phyloP scores from a whole-genome alignment of 1,140 invertebrate genomes.

The Palaemon carinicauda region DNA sequence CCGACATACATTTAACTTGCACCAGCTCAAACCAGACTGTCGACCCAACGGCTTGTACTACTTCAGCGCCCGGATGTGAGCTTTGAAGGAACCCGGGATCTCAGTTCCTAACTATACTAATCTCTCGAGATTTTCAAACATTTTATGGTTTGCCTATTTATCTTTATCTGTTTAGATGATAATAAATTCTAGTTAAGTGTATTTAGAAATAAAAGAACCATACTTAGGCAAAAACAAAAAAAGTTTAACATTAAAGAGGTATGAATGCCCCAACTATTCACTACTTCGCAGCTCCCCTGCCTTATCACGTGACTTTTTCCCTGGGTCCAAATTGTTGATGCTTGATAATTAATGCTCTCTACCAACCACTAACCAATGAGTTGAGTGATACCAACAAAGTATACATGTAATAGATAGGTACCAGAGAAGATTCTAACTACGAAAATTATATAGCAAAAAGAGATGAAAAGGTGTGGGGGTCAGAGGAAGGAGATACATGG shows the following conservation, averaged over 20 bases:
- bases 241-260: background rate
- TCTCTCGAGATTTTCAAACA: too few species aligned
- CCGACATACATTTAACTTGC: conserved; percentile 9
- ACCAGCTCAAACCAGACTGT: conserved; percentile 29
- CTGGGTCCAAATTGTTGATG: conserved; percentile 49
- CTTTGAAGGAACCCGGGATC: conserved; percentile 1
- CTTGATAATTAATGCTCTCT: conserved; percentile 51
- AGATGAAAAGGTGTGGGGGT: background rate
- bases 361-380: conserved; percentile 46
- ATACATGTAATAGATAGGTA: background rate
- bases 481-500: background rate
- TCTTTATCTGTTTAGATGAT: too few species aligned
- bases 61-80: conserved; percentile 21
- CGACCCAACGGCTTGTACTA: background rate
- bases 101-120: background rate
- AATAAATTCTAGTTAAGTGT: too few species aligned
- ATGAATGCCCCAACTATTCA: background rate
- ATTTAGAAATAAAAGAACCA: too few species aligned
- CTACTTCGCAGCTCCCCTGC: conserved; percentile 23
- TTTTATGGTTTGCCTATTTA: too few species aligned
- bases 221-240: background rate
- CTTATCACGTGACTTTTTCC: conserved; percentile 53
- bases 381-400: conserved; percentile 26
- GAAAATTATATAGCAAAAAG: too few species aligned
- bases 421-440: background rate